Evolutionary conservation across 2,797 vertebrate genomes (phyloP), one percentile per base, ranked within the genome.

Genomic region (Limosa lapponica): DNA sequence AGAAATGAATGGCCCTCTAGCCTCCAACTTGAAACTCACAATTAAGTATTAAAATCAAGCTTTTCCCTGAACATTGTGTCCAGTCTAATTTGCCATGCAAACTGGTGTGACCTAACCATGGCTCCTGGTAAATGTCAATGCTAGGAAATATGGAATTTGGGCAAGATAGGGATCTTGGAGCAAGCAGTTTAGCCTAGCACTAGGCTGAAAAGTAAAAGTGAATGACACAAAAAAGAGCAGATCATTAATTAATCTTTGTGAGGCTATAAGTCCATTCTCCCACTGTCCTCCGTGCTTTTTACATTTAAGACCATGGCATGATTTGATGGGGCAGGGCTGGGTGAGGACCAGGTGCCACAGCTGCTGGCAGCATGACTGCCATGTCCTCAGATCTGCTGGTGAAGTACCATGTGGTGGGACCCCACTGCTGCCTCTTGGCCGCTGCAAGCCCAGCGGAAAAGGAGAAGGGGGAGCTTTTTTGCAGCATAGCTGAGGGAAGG

Each of bases 391-490:
- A 24, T 5, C 2, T 30, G 24, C 39, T 41, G 73, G 34, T 4
- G 18, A 41, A 75, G 43, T 3, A 2, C 8, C 11, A 4, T 1
- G 2, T 27, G 17, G 3, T 58, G 54, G 54, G 57, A 86, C 4
- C 24, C 39, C 43, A 8, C 52, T 2, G 2, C 36, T 65, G 74
- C 64, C 30, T 64, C 22, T 34, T 3, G 5, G 43, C 10, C 1
- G 0, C 10, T 2, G 25, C 11, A 11, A 0, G 0, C 10, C 14
- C 28, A 27, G 43, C 1, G 2, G 34, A 17, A 67, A 58, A 48
- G 48, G 51, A 69, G 25, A 69, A 46, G 5, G 1, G 1, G 54
- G 22, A 81, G n/a, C 19, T 54, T 36, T 74, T 77, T 8, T 14
- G 8, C 9, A 1, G 2, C 0, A 0, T 25, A 57, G 18, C 9